Evolutionary conservation across 2,888 invertebrate species (phyloP), one percentile per base, ranked within the genome.

Genomic region (Cephus nigrinus): DNA sequence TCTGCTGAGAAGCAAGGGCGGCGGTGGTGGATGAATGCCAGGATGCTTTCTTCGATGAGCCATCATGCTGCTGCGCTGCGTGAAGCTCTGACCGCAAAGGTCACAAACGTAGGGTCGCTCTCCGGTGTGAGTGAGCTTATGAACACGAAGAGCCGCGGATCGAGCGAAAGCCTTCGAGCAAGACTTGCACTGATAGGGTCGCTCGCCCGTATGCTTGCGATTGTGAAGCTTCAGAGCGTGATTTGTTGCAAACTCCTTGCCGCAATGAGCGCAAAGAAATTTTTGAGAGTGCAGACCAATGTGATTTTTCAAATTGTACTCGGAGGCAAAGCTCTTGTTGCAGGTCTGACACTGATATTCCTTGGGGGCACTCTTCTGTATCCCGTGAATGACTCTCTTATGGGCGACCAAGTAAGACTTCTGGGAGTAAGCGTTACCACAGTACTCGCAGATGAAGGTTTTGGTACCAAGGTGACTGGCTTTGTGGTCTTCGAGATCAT

Each of bases 201-300:
- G 30, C 69, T 69, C 69, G 4, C 69, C 69, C 30, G 69, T 69
- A 3, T 69, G 69, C 32, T 69, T 69, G 69, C 69, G 69, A 32
- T 69, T 69, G 69, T 69, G 69, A 30, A 69, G 69, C 69, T 69
- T 77, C n/a, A 82, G 74, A 12, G 82, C 78, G 15, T 81, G 78
- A 81, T 82, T 82, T 3, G 81, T 75, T 11, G 80, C 81, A 11
- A 82, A 82, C 73, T 81, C 81, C 73, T 82, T 82, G 75, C 82
- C 82, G 71, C 82, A 81, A 12, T 81, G 80, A 4, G 84, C 83
- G 75, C 84, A 84, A 55, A 84, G 78, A 55, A 84, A 84, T 69
- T 84, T 84, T 68, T 84, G 83, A 1, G 84, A 81, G 68, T 84
- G 84, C 0, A 84, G 76, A 34, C 80, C 79, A 4, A 81, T 73